phyloP scores from a whole-genome alignment of 2,797 vertebrate species.

The Silurus aristotelis region DNA sequence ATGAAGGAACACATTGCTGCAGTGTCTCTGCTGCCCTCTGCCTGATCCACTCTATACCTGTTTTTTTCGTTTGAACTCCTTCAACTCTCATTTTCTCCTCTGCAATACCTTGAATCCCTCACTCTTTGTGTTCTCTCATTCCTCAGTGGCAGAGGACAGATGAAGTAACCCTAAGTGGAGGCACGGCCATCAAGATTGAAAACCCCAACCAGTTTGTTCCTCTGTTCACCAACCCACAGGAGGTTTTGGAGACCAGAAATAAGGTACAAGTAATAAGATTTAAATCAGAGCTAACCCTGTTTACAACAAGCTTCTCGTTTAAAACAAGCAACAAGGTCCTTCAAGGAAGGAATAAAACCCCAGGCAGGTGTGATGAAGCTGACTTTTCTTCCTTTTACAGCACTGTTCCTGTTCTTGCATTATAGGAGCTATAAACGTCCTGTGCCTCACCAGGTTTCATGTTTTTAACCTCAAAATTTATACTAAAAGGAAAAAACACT shows the following conservation, averaged over 20 bases:
- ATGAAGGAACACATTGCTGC: constrained; percentile 38
- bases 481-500: neutral
- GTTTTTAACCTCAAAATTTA: neutral
- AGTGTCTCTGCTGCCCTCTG: constrained; percentile 69
- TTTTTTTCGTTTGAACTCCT: neutral
- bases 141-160: constrained; percentile 91
- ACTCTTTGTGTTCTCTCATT: neutral
- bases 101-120: neutral
- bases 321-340: neutral
- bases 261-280: constrained; percentile 75
- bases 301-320: neutral
- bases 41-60: neutral
- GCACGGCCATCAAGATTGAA: constrained; percentile 91
- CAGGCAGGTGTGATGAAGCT: neutral
- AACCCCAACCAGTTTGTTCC: constrained; percentile 97
- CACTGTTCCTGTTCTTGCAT: neutral
- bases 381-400: neutral
- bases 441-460: neutral
- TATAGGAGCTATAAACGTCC: neutral
- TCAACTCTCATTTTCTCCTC: neutral
- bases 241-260: constrained; percentile 96
- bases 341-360: neutral
- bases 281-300: neutral
- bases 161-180: constrained; percentile 85
- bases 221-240: constrained; percentile 93